These are phyloP conservation scores for Limnephilus rhombicus DNA, from an alignment of 2,888 invertebrate species.

Conservation along the genomic window DNA sequence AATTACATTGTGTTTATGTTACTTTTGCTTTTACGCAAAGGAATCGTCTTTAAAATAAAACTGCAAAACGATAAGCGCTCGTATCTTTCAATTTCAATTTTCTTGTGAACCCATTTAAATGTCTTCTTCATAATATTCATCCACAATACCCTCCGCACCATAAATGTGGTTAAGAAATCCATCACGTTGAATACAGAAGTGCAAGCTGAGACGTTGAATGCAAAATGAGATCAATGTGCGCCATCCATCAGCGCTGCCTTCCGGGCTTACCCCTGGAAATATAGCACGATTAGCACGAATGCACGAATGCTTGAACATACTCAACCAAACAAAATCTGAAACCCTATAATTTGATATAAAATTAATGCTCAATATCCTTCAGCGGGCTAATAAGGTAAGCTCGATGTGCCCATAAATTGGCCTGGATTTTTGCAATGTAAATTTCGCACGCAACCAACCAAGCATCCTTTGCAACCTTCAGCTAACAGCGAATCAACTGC, in stretches of 20 bases:
- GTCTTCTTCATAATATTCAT: background rate
- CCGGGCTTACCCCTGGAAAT: background rate
- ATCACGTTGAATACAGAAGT: background rate
- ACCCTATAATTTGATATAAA: background rate
- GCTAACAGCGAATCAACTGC: background rate
- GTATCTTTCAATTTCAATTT: background rate
- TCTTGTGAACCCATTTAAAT: background rate
- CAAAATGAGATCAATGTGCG: background rate
- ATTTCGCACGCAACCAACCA: slow-evolving; percentile 7
- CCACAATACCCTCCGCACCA: background rate
- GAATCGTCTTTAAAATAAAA: background rate
- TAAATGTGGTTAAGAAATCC: background rate
- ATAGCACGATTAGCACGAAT: background rate
- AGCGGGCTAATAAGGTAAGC: background rate
- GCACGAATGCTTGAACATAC: background rate
- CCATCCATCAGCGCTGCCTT: background rate
- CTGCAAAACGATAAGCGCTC: background rate
- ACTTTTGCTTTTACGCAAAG: background rate
- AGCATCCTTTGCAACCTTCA: background rate
- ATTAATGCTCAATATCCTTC: background rate
- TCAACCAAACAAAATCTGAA: slow-evolving; percentile 1
- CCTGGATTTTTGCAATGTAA: slow-evolving; percentile 8
- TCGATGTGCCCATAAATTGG: background rate
- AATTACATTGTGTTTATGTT: background rate
- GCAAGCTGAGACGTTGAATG: background rate